Evolutionary conservation across 2,113 vertebrate genomes (phyloP), one percentile per base, ranked within the genome.

Genomic region (Eublepharis macularius): DNA sequence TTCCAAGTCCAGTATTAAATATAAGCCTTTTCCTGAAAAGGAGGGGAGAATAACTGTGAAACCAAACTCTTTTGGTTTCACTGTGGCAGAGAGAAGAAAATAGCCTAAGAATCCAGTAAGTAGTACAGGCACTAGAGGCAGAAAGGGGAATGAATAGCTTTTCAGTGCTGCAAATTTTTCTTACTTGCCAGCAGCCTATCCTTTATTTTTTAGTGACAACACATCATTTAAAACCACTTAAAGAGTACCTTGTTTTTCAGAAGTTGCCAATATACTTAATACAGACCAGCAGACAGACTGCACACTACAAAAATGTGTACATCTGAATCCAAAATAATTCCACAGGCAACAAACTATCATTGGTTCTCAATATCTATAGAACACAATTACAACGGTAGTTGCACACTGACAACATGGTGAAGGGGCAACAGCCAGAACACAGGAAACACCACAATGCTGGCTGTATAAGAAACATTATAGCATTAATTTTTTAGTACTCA

Each of bases 401-500:
- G 19, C 73, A 82, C 13, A 78, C 4, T 14, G 4, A 24, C 83
- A 70, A 29, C 0, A 76, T 78, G 8, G 80, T 54, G 1, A 68
- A 89, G 82, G 39, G 81, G 81, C 21, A 0, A 2, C 60, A 90
- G 84, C 32, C 0, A 60, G 39, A 21, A 29, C 54, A 86, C 10
- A 76, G 74, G 4, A 75, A 80, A 49, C 10, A 39, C 7, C 6
- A 85, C 19, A 11, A 39, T 39, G 6, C 1, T 21, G 8, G 41
- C 2, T 41, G 43, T 49, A 85, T 82, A 78, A 73, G 19, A 41
- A 49, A 85, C 78, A 45, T 63, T 82, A 29, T 12, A 0, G 36
- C 12, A 4, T 4, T 39, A 81, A 45, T 3, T 49, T n/a, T 83
- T 76, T 76, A 8, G 32, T 90, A 98, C 99, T 98, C 93, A 99